phyloP scores from a whole-genome alignment of 2,888 invertebrate genomes.

The Tuberolachnus salignus region DNA sequence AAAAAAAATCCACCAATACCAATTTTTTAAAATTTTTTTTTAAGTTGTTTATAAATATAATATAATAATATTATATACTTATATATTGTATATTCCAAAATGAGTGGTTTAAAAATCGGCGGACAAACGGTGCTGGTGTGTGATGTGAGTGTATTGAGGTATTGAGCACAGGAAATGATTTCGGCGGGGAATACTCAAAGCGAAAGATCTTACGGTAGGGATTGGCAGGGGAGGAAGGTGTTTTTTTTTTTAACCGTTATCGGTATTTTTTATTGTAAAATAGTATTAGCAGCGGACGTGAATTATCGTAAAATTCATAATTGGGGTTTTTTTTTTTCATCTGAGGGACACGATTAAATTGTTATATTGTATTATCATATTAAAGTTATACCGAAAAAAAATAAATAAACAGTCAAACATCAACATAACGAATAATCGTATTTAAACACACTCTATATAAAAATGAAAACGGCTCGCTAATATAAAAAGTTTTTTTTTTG shows the following conservation, averaged over 20 bases:
- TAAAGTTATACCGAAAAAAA: constrained; percentile 22
- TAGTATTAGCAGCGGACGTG: constrained; percentile 12
- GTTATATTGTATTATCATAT: constrained; percentile 29
- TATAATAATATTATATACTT: constrained; percentile 2
- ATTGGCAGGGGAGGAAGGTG: background rate
- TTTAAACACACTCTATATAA: constrained; percentile 51
- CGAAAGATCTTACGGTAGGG: constrained; percentile 16
- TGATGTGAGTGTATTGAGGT: constrained; percentile 52
- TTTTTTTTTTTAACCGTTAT: constrained; percentile 14
- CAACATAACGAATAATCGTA: constrained; percentile 45
- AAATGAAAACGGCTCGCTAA: constrained; percentile 54
- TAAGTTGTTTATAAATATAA: background rate
- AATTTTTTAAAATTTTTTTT: too few species aligned
- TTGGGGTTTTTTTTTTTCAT: background rate
- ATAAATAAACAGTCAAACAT: constrained; percentile 29
- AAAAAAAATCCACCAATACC: constrained; percentile 25
- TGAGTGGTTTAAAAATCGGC: constrained; percentile 29
- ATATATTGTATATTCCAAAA: too few species aligned
- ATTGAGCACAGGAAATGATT: constrained; percentile 55
- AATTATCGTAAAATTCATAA: background rate
- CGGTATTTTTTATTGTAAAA: background rate
- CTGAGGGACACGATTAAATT: constrained; percentile 8
- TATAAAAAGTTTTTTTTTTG: constrained; percentile 46
- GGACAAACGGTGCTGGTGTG: constrained; percentile 13
- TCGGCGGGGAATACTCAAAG: constrained; percentile 39